phyloP scores from a whole-genome alignment of 2,888 invertebrate genomes.

The Pristionchus exspectatus region DNA sequence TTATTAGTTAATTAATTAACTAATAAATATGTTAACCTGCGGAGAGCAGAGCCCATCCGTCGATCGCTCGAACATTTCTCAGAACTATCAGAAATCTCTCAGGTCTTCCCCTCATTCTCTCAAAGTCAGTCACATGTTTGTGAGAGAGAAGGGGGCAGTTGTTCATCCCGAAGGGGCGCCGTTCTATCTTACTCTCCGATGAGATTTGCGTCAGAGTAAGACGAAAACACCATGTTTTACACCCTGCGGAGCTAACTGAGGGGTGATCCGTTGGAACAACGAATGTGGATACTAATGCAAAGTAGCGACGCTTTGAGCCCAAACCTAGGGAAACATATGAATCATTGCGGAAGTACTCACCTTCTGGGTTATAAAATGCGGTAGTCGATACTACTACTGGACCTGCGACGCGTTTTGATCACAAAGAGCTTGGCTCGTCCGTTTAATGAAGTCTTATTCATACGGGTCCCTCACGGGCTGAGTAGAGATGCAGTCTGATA shows the following conservation, averaged over 20 bases:
- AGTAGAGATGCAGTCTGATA: slow-evolving; percentile 13
- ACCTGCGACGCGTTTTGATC: slow-evolving; percentile 51
- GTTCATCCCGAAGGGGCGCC: neutral
- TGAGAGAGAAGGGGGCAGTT: neutral
- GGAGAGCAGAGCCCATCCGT: neutral
- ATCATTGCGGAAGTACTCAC: neutral
- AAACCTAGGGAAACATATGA: neutral
- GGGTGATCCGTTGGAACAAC: no score
- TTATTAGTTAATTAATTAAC: neutral
- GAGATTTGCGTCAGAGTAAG: slow-evolving; percentile 17
- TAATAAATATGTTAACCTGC: neutral
- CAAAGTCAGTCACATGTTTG: slow-evolving; percentile 21
- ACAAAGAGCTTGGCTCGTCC: slow-evolving; percentile 54
- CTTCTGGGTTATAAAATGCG: slow-evolving; percentile 23
- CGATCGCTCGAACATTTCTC: slow-evolving; percentile 1
- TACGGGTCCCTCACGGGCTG: slow-evolving; percentile 45
- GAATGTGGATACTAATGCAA: no score
- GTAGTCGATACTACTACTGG: slow-evolving; percentile 41
- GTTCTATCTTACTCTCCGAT: neutral
- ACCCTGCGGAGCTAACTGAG: neutral
- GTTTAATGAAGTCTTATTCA: slow-evolving; percentile 48
- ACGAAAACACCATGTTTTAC: neutral
- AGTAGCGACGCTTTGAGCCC: no score
- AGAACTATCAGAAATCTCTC: neutral
- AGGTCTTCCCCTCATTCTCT: neutral